Evolutionary conservation across 2,113 vertebrate genomes (phyloP), one percentile per base, ranked within the genome.

Genomic region (Callopanchax toddi): DNA sequence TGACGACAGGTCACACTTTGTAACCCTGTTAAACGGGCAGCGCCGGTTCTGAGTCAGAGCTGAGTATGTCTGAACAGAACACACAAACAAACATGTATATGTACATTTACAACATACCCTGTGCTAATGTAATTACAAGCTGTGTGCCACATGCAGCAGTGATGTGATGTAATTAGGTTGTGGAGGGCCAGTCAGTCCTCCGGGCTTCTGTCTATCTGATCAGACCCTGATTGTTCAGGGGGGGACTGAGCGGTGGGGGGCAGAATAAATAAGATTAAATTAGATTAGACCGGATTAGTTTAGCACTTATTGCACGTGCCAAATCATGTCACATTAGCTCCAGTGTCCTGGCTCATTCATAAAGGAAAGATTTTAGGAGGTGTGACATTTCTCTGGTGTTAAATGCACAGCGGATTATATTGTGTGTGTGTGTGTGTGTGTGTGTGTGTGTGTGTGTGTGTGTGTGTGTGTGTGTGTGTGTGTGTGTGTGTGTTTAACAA

Each of bases 291-390:
- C 79, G 78, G 87, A 91, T 91, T 91, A 89, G 89, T 89, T 91
- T 91, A 89, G 86, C 87, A 81, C 84, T 91, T 90, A 91, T 91
- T 90, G 90, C 90, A 88, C 80, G 78, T 87, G 90, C 89, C 90
- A 89, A 89, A 89, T 91, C 88, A 88, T 87, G 86, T 90, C 87
- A 89, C 85, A 90, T 90, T 89, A 91, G 86, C 86, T 59, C 76
- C 52, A 54, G 79, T 87, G 87, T 88, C 87, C 81, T 68, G 86
- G 82, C 79, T 83, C 86, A 80, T 89, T 89, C 81, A 86, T 80
- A 87, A 82, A 84, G 79, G 67, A 83, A 59, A 64, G 75, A 81
- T 84, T 80, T 86, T 83, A 79, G 60, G 54, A 84, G 79, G 79
- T 79, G 81, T 86, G 87, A 87, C 87, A 86, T 87, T 82, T 89